Evolutionary conservation across 1,140 invertebrate genomes (phyloP), one percentile per base, ranked within the genome.

Genomic region (Aleiodes sp.): DNA sequence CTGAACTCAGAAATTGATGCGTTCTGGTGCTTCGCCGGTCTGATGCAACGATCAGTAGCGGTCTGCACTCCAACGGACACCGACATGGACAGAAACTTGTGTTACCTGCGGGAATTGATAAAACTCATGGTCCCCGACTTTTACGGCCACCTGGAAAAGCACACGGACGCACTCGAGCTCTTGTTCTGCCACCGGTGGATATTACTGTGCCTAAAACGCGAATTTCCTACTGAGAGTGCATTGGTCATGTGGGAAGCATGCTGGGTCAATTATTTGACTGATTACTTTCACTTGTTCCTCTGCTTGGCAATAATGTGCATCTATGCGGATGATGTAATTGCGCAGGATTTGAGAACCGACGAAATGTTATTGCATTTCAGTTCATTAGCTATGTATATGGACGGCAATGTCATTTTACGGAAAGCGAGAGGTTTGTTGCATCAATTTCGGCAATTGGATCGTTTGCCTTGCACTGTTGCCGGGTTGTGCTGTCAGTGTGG

Each of bases 301-400:
- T 96, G 94, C 78, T 88, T 96, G 56, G 94, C 96, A 35, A 96
- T 97, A 73, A 92, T 98, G 59, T 92, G 93, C 56, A 93, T 97
- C 60, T 98, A 98, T 80, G 94, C 94, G 12, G 94, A 96, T 76
- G 94, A 97, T 82, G 94, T 97, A 31, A 93, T 97, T 70, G 92
- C 94, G 12, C 95, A 97, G 85, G 91, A 94, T 75, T 85, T 98
- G 6, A 90, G 94, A 71, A 92, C 95, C 14, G 96, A 98, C 82
- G 96, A 98, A 83, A 97, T 97, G 92, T 85, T 98, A 19, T 84
- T 98, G 14, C 94, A 98, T 83, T 98, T 98, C 81, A 97, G 95
- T 78, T 97, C 95, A 12, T 87, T 98, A 56, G 94, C 96, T 21
- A 96, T 96, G 93, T 97, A 97, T 79, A 98, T 98, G 96, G 95